Evolutionary conservation across 2,888 invertebrate species (phyloP).

Genomic region (Chloromyia formosa): DNA sequence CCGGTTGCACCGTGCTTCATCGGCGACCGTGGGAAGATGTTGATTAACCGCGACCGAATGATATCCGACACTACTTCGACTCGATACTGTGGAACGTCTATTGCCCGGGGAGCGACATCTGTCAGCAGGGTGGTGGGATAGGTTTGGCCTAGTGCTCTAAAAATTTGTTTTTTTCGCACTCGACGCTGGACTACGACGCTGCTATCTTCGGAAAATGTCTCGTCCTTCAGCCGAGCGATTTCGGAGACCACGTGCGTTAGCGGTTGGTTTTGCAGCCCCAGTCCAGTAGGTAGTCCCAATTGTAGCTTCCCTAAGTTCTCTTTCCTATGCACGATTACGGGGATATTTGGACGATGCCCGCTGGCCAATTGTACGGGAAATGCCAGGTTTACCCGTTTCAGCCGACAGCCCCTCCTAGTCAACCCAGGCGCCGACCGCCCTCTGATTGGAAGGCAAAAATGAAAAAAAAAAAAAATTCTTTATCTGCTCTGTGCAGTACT

Average conservation of each 20-base stretch:
- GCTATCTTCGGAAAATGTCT: constrained; percentile 85
- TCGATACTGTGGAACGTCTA: constrained; percentile 79
- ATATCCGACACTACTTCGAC: constrained; percentile 65
- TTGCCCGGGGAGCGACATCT: constrained; percentile 87
- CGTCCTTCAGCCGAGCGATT: constrained; percentile 95
- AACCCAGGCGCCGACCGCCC: too few species aligned
- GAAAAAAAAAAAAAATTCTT: too few species aligned
- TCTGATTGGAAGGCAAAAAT: too few species aligned
- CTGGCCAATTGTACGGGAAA: too few species aligned
- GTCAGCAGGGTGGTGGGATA: constrained; percentile 88
- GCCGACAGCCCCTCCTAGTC: too few species aligned
- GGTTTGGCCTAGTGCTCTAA: constrained; percentile 67
- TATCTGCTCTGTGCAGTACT: too few species aligned
- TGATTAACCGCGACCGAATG: constrained; percentile 71
- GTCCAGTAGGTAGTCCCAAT: constrained; percentile 96
- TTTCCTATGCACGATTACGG: constrained; percentile 98
- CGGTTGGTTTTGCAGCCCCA: constrained; percentile 99
- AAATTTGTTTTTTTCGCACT: constrained; percentile 77
- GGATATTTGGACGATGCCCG: too few species aligned
- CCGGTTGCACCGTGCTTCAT: constrained; percentile 88
- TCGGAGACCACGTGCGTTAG: constrained; percentile 97
- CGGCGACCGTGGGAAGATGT: constrained; percentile 89
- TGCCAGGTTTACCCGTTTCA: too few species aligned
- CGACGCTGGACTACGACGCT: constrained; percentile 80
- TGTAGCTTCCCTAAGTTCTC: constrained; percentile 95